Evolutionary conservation across 1,140 invertebrate species (phyloP).

Genomic region (Trigoniulus corallinus): DNA sequence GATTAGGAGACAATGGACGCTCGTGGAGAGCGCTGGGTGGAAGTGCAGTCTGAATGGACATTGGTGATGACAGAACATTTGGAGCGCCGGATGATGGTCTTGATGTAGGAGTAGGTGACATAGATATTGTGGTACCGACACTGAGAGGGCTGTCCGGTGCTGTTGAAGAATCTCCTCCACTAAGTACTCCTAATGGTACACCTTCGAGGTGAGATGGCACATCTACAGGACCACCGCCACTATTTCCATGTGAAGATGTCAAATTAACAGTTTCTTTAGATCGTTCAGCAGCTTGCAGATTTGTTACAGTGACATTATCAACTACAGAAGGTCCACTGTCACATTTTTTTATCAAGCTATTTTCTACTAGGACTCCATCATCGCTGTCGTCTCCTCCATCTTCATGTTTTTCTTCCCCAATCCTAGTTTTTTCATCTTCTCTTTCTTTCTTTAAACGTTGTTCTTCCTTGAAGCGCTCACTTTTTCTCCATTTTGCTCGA

Average conservation of each 20-base stretch:
- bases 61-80: background rate
- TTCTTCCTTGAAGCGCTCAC: slow-evolving; percentile 74
- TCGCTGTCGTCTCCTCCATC: background rate
- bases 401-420: background rate
- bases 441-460: slow-evolving; percentile 56
- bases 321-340: background rate
- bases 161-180: background rate
- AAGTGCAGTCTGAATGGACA: background rate
- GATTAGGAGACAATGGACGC: too few relatives aligned
- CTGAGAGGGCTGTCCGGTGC: background rate
- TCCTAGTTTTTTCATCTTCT: slow-evolving; percentile 17
- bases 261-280: too few relatives aligned
- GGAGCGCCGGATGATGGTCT: background rate
- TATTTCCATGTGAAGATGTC: too few relatives aligned
- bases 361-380: background rate
- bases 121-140: background rate
- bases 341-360: background rate
- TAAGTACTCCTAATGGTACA: too few relatives aligned
- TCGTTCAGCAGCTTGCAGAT: too few relatives aligned
- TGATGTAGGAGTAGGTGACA: background rate
- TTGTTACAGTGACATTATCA: background rate
- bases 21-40: background rate
- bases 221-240: too few relatives aligned
- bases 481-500: slow-evolving; percentile 83
- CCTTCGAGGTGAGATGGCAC: too few relatives aligned